Evolutionary conservation across 2,888 invertebrate species (phyloP), one percentile per base, ranked within the genome.

Genomic region (Tubiluchus corallicola): DNA sequence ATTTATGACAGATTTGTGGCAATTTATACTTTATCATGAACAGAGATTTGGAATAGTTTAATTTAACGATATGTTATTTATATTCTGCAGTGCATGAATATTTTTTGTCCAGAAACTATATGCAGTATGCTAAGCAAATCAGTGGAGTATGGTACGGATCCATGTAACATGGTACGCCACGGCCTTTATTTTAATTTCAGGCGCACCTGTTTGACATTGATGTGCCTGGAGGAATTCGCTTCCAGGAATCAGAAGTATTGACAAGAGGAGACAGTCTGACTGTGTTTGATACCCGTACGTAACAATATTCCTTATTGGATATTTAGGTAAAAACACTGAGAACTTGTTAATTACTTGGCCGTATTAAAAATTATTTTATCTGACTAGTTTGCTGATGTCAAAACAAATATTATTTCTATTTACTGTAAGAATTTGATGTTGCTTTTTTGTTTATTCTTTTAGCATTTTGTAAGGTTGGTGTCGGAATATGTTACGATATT

Each of bases 161-260:
- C 16, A 13, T 39, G 38, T n/a, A 13, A 47, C 15, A 16, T 18
- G n/a, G 4, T 17, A 4, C 20, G n/a, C n/a, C 20, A 29, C 29
- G 20, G 18, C 15, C 18, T 37, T 21, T 45, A 13, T 21, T 44
- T 41, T 37, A 18, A 51, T 62, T 61, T 29, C 62, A 84, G 82
- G 72, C 90, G 61, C 94, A 94, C 65, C 71, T 94, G 40, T 94
- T 94, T 65, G 92, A 96, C 65, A 90, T 96, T 54, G 82, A 92
- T 61, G 80, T 96, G 43, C 87, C 88, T 42, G 82, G 79, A 38
- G 80, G 82, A 58, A 82, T 92, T n/a, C 77, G 76, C 1, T 92
- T 94, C 61, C 80, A 82, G 56, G 94, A 94, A 63, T 92, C 90
- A 0, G 82, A 85, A 46, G 76, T 77, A 0, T 65, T 94, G 2